Base-by-base conservation (phyloP, 2,113 vertebrate species). In the Megaceryle torquata region DNA sequence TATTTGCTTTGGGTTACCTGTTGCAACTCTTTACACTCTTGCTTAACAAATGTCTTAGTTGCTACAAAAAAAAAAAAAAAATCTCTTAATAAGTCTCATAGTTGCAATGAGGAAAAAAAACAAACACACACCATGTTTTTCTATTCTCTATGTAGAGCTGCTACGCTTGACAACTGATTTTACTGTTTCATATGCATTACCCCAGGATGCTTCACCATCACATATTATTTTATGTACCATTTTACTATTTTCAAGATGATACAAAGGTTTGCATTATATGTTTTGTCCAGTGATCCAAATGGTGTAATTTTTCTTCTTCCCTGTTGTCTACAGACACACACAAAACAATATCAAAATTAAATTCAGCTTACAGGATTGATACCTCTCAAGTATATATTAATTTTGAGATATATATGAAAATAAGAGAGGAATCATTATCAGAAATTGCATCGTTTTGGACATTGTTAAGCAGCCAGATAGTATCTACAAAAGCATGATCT, bases 41-140 rank as follows among this genome's bases (percentile, higher is more conserved):
- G 29, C 29, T 56, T 81, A 1, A 88, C 51, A 70, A 60, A 80
- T 13, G 2, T 53, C 14, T 61, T 4, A 57, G 54, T 33, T 57
- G 54, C 29, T 15, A 53, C 51, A 53, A 53, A 28, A 25, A 51
- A 51, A 25, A 53, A 25, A 28, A 53, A 53, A 26, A 51, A 51
- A 51, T 25, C 51, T 53, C 51, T 53, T 53, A 53, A 15, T 28
- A 53, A 26, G 25, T 43, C 43, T 76, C 16, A 50, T 15, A 10
- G 5, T 31, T 71, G 54, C 33, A 75, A 21, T 10, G 21, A 70
- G 16, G 21, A 64, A 80, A 89, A 89, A 93, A 51, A 51, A 13
- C 24, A 37, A 37, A 37, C 13, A 61, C 48, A 0, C 1, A 37
- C 37, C 13, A 18, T 8, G 14, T 0, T 31, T 46, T 46, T 39